Conservation (phyloP, 2,888 invertebrate genomes). For the Anthrax anthrax region DNA sequence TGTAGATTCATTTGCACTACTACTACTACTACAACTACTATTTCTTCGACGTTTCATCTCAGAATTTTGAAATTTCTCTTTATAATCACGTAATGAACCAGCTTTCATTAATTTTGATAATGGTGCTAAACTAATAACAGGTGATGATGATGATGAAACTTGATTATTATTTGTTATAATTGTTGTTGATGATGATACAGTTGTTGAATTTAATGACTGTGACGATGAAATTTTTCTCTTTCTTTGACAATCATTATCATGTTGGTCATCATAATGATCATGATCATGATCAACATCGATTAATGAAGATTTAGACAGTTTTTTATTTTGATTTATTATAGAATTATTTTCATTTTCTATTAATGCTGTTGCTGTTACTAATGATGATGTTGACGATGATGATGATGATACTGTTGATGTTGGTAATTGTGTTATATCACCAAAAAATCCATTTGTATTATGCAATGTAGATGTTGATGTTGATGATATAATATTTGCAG, state of each 20-base stretch:
- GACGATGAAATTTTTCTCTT: too few species aligned
- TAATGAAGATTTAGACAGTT: too few species aligned
- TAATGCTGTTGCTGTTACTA: conserved; percentile 13
- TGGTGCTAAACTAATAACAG: conserved; percentile 10
- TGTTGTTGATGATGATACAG: background rate
- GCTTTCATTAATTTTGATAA: conserved; percentile 10
- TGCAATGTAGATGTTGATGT: background rate
- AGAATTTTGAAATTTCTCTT: background rate
- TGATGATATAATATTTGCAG: background rate
- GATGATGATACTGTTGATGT: conserved; percentile 18
- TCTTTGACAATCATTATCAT: too few species aligned
- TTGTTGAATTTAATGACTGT: background rate
- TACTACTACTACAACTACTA: background rate
- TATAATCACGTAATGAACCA: background rate
- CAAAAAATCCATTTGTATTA: conserved; percentile 19
- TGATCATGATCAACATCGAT: too few species aligned
- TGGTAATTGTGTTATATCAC: conserved; percentile 28
- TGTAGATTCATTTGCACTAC: too few species aligned
- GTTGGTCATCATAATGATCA: too few species aligned
- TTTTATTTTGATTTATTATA: too few species aligned
- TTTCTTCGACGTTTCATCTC: background rate
- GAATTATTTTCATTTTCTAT: conserved; percentile 12
- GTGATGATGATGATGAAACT: background rate
- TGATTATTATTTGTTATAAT: background rate
- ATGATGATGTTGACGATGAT: conserved; percentile 18